phyloP scores from a whole-genome alignment of 2,797 vertebrate genomes.

The Melanotaenia trifasciata region DNA sequence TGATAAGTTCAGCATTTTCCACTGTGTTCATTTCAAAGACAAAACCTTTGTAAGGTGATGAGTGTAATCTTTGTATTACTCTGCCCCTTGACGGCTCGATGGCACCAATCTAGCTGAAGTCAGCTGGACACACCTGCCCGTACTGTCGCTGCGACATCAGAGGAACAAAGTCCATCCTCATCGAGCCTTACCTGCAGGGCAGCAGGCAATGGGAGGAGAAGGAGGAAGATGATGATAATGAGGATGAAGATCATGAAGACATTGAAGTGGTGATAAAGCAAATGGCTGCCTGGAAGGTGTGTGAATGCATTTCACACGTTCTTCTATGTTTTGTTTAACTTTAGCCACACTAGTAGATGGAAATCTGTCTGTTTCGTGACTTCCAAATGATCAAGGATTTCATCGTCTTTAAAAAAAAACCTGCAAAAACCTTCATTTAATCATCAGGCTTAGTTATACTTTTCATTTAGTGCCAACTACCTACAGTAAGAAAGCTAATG shows the following conservation, averaged over 20 bases:
- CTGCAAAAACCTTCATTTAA: background rate
- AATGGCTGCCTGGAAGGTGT: slow-evolving; percentile 78
- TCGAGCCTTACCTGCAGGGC: slow-evolving; percentile 73
- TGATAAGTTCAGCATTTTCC: slow-evolving; percentile 38
- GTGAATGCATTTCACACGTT: slow-evolving; percentile 3
- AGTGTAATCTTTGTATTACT: slow-evolving; percentile 23
- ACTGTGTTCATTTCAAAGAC: slow-evolving; percentile 19
- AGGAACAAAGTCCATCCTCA: slow-evolving; percentile 81
- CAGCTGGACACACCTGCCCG: slow-evolving; percentile 86
- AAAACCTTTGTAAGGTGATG: background rate
- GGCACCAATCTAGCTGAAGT: slow-evolving; percentile 75
- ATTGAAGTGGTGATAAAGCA: slow-evolving; percentile 74
- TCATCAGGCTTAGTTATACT: background rate
- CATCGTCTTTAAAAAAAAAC: background rate
- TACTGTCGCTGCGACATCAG: slow-evolving; percentile 89
- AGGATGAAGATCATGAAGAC: slow-evolving; percentile 79
- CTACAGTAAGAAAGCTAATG: background rate
- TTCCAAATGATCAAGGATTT: background rate
- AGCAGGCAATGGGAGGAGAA: slow-evolving; percentile 35
- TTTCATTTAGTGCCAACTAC: background rate
- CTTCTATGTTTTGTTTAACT: background rate
- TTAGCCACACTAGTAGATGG: background rate
- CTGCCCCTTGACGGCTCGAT: slow-evolving; percentile 7
- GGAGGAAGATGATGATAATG: background rate
- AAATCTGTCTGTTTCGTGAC: background rate